Percentiles rank a stretch among this genome's conserved stretches.
These are phyloP conservation scores for Rhabdomys dilectus DNA, from an alignment of 2,113 vertebrate species.

Conservation along the genomic window DNA sequence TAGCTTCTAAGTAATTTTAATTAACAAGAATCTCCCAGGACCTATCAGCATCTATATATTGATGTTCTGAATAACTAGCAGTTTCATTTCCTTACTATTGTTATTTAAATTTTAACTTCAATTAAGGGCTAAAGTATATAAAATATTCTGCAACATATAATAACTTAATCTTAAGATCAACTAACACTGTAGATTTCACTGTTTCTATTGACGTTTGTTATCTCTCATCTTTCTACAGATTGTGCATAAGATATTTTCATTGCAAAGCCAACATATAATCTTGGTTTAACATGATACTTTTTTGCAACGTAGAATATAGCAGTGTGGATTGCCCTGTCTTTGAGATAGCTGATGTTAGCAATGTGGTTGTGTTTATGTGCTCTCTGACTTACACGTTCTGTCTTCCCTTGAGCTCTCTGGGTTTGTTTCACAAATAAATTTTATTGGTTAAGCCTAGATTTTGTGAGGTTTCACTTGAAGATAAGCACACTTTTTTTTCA, in stretches of 20 bases:
- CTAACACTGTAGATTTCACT: background rate
- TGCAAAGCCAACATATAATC: conserved; percentile 1
- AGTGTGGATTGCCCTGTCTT: no score
- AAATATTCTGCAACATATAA: background rate
- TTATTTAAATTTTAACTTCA: conserved; percentile 57
- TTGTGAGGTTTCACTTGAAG: conserved; percentile 19
- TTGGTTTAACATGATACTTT: background rate
- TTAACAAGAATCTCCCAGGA: background rate
- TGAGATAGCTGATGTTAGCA: background rate
- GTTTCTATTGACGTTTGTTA: background rate
- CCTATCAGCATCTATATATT: background rate
- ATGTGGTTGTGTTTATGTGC: background rate
- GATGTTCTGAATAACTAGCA: background rate
- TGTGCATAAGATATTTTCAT: background rate
- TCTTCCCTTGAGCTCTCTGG: background rate
- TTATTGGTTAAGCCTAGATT: background rate
- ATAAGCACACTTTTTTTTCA: no score
- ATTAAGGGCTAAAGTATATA: conserved; percentile 11
- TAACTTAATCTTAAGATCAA: no score
- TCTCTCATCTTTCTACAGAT: background rate
- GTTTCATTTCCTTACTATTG: background rate
- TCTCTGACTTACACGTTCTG: background rate
- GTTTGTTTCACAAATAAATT: background rate
- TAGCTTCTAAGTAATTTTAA: conserved; percentile 27
- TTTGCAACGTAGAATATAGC: background rate